phyloP scores from a whole-genome alignment of 2,888 invertebrate species.

The Spisula solida region DNA sequence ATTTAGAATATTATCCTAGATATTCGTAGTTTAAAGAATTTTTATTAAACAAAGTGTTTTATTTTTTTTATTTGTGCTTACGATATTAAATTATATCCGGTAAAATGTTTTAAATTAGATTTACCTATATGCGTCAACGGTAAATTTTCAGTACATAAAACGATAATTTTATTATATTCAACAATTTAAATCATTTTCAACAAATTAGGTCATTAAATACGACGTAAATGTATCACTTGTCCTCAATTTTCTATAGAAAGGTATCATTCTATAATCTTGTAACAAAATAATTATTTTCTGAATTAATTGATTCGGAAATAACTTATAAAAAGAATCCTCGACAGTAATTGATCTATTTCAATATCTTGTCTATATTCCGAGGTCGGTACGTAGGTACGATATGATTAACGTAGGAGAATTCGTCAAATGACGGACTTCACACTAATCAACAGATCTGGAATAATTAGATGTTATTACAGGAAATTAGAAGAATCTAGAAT shows the following conservation, averaged over 20 bases:
- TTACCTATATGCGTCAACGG: not conserved
- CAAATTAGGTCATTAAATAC: not conserved
- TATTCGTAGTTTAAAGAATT: not conserved
- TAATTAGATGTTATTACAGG: not conserved
- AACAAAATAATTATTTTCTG: constrained; percentile 1
- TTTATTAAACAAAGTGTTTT: not conserved
- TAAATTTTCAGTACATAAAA: not conserved
- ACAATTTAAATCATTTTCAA: not conserved
- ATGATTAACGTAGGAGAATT: not conserved
- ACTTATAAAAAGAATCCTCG: constrained; percentile 1
- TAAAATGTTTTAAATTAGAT: not conserved
- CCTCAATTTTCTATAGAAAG: not conserved
- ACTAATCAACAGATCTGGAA: not conserved
- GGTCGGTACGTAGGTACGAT: not conserved
- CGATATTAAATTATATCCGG: not conserved
- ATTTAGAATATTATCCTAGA: not conserved
- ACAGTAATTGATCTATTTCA: not conserved
- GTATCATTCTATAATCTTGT: not conserved
- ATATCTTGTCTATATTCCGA: not conserved
- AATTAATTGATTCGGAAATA: not conserved
- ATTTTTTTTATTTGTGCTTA: not conserved
- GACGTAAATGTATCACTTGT: not conserved
- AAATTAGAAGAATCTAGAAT: too few species aligned
- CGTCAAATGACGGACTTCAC: not conserved
- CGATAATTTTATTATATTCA: not conserved